These are phyloP conservation scores for Eumerus sabulonum DNA, from an alignment of 2,888 invertebrate genomes.

Conservation along the genomic window DNA sequence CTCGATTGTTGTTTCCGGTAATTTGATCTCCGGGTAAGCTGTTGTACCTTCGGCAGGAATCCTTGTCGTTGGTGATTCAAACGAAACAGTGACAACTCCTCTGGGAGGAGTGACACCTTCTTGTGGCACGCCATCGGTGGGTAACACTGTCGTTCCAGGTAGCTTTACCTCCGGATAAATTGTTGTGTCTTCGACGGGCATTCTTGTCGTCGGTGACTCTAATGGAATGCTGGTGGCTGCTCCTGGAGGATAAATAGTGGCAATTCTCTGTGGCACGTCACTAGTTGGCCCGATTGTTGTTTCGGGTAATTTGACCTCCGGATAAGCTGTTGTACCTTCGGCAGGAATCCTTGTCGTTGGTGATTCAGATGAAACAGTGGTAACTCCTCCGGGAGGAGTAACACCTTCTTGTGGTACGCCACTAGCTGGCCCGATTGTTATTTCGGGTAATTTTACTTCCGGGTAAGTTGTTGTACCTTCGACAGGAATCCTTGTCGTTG, in stretches of 20 bases:
- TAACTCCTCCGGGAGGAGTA: background rate
- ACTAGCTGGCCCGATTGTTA: background rate
- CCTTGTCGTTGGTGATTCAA: background rate
- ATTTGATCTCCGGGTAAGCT: conserved; percentile 5
- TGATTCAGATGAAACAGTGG: background rate
- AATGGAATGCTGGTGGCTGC: too few relatives aligned
- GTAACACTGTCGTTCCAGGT: too few relatives aligned
- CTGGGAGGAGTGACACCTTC: too few relatives aligned
- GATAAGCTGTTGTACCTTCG: conserved; percentile 3
- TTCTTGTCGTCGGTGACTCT: background rate
- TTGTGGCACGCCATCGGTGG: too few relatives aligned
- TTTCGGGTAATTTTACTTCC: background rate
- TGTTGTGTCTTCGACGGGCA: background rate
- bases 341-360: background rate
- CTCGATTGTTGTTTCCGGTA: too few relatives aligned
- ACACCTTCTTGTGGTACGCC: background rate
- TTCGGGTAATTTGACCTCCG: background rate
- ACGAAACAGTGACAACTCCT: background rate
- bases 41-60: conserved; percentile 7
- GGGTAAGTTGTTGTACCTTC: background rate
- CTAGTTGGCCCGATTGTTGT: background rate
- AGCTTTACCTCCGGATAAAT: background rate
- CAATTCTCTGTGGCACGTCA: background rate
- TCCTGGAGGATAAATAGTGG: background rate
- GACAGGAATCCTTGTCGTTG: conserved; percentile 1